Base-by-base conservation (phyloP, 37 sponge, comb jelly and placozoan genomes). In the Aplysina aerophoba region DNA sequence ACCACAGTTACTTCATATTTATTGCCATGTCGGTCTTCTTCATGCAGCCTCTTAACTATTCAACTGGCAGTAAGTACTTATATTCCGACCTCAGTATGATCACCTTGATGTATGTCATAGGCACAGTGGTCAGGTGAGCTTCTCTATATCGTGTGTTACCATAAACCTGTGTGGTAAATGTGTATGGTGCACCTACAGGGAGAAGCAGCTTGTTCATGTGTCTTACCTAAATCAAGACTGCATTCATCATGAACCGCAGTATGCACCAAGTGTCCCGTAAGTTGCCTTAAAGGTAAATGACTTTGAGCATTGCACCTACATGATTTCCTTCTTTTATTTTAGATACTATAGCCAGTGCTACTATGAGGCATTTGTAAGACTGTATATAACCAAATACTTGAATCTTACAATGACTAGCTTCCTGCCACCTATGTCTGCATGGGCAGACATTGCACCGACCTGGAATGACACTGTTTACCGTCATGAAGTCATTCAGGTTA, bases 71-170 rank as follows among this genome's bases (percentile, higher is more conserved):
- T 22, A 61, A 37, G 64, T 78, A 78, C n/a, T 11, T 41, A 12
- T 81, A 82, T 35, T 82, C 82, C 21, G 82, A 82, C 40, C 82
- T 82, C 37, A 82, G 82, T 28, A 82, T 82, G 82, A 82, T 82
- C 41, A 82, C 82, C 3, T 13, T 82, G 64, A 82, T 82, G 82
- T 35, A 82, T 31, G 82, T 82, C 13, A 62, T 82, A 25, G 82
- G 82, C 25, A 82, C 62, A 35, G 57, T 82, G 20, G 82, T 56
- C 20, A 82, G 82, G 82, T 82, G 13, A 63, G 57, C 21, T 21
- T 6, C 27, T 28, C 12, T 13, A 28, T 4, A 71, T 71, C 28
- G 8, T 12, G 22, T 71, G 34, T 36, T 30, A 4, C 35, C 28
- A 2, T 19, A 15, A 62, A 27, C 4, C 4, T 4, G 25, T 27